phyloP scores from a whole-genome alignment of 53 echinoderm and acorn worm species.

The Antedon mediterranea region DNA sequence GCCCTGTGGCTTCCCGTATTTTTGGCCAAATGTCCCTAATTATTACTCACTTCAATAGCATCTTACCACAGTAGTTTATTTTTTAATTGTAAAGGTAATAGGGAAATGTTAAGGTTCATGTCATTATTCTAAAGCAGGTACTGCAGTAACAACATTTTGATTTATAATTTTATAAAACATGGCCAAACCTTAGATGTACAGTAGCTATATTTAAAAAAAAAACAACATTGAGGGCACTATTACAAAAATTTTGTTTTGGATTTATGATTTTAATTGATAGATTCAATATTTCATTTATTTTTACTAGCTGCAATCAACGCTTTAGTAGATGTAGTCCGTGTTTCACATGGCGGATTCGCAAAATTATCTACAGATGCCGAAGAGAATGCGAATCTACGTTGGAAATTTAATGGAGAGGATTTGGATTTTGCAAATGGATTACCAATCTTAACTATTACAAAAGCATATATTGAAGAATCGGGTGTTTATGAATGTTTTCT shows the following conservation, averaged over 20 bases:
- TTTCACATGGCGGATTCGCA: not conserved
- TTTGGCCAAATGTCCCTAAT: too few relatives aligned
- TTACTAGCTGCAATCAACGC: not conserved
- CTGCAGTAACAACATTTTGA: too few relatives aligned
- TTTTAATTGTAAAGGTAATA: too few relatives aligned
- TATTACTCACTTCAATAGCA: too few relatives aligned
- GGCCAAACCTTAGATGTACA: too few relatives aligned
- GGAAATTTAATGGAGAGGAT: not conserved
- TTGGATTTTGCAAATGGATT: not conserved
- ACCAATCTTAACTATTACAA: not conserved
- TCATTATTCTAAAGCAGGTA: too few relatives aligned
- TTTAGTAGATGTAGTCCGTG: not conserved
- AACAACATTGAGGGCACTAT: too few relatives aligned
- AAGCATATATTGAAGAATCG: not conserved
- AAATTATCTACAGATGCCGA: not conserved
- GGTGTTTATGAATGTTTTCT: not conserved
- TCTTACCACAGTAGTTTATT: too few relatives aligned
- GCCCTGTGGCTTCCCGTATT: too few relatives aligned
- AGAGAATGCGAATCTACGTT: not conserved
- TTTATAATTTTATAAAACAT: too few relatives aligned
- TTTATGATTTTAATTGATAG: not conserved
- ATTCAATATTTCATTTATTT: not conserved
- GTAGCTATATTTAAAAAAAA: too few relatives aligned
- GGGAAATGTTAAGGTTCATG: too few relatives aligned
- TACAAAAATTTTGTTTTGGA: not conserved